Evolutionary conservation across 1,140 invertebrate species (phyloP), one percentile per base, ranked within the genome.

Genomic region (Drosophila kikkawai): DNA sequence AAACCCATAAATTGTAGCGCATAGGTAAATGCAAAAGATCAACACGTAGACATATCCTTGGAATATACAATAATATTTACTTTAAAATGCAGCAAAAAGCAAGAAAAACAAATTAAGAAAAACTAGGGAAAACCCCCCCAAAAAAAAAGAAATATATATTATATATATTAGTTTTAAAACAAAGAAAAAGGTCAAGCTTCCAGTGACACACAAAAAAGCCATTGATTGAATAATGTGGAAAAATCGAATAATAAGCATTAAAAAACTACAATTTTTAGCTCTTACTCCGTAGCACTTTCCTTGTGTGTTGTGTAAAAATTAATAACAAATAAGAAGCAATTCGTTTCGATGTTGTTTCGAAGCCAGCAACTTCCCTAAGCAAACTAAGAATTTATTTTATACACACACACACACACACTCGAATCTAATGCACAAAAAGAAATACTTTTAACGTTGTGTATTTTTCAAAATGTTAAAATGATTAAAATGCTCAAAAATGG

Each of bases 21-120:
- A 87, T 87, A 87, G 74, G 80, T 80, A 80, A 78, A 82, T 69
- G 60, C 69, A 80, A 83, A 80, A 90, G 79, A 90, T 90, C 85
- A 90, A 92, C 86, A 91, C 91, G 86, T 92, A 91, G 83, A 92
- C 91, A 92, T 92, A 92, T 92, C 91, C 91, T 91, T 87, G 86
- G 75, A 88, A 91, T 91, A 91, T 91, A 91, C 88, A 91, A 91
- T 91, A 91, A 91, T 90, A 84, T 85, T 90, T 90, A 90, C 85
- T 90, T 90, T 90, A 90, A 77, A 77, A 85, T 90, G 85, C 80
- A 80, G 80, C 85, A 74, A 75, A 55, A 67, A 71, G 64, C 70
- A 53, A 66, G n/a, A 48, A 70, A 58, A 47, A 44, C 42, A 48
- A 50, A 70, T 58, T 44, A 32, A 34, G 8, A 68, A 29, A 71